A percentile compares a stretch with the other conserved stretches of the same genome.
Conservation (phyloP, 2,888 invertebrate genomes). For the Neoscelio sp. region DNA sequence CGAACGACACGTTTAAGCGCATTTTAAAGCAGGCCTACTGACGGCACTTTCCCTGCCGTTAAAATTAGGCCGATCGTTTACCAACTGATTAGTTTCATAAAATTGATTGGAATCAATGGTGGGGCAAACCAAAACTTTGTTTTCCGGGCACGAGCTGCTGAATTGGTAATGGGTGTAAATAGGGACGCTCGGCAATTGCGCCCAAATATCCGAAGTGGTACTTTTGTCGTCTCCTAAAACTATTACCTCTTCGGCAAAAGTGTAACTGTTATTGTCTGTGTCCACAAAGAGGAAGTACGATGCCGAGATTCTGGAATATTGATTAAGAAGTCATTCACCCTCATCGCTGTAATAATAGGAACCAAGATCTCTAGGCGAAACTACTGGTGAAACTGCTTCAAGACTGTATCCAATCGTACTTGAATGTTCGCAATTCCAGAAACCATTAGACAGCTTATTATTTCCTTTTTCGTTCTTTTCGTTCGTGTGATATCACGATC, state of each 20-base stretch:
- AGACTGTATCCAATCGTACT: conserved; percentile 78
- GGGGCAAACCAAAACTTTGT: conserved; percentile 20
- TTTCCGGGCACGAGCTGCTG: conserved; percentile 30
- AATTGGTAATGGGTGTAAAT: conserved; percentile 58
- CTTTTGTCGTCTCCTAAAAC: too few species aligned
- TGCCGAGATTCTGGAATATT: conserved; percentile 72
- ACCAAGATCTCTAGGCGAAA: conserved; percentile 61
- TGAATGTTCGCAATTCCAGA: conserved; percentile 78
- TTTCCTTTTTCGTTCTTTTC: conserved; percentile 74
- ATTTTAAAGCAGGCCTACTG: too few species aligned
- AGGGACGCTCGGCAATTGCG: conserved; percentile 40
- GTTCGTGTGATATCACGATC: conserved; percentile 70
- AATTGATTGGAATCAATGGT: conserved; percentile 6
- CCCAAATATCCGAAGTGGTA: conserved; percentile 44
- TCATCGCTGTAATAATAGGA: conserved; percentile 67
- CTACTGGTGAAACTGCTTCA: conserved; percentile 71
- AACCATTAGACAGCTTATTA: conserved; percentile 79
- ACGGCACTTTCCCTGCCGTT: conserved; percentile 6
- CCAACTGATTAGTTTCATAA: too few species aligned
- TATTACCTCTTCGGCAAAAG: conserved; percentile 42
- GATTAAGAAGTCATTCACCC: conserved; percentile 77
- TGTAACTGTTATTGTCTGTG: conserved; percentile 65
- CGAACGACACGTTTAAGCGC: too few species aligned
- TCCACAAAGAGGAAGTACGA: conserved; percentile 26
- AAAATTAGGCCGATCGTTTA: conserved; percentile 9